Percentiles rank a stretch among this genome's conserved stretches.
phyloP scores from a whole-genome alignment of 1,140 invertebrate genomes.

The Trichonephila clavata region DNA sequence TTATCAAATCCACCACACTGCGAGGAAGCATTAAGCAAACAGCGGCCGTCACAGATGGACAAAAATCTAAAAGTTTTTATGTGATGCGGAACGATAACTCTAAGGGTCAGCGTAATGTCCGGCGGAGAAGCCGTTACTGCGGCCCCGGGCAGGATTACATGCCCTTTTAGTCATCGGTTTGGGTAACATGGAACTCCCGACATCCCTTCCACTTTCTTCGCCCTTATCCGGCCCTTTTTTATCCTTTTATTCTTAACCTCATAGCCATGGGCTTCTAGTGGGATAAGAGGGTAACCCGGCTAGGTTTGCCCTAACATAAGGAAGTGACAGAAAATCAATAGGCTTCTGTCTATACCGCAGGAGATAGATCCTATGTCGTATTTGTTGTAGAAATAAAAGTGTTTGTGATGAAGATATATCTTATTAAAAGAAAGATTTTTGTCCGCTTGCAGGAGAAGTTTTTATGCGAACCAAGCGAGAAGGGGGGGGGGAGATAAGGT shows the following conservation, averaged over 20 bases:
- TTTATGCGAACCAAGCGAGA: constrained; percentile 18
- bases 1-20: constrained; percentile 4
- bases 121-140: constrained; percentile 39
- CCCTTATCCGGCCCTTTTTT: constrained; percentile 61
- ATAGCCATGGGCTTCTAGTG: constrained; percentile 48
- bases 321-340: constrained; percentile 71
- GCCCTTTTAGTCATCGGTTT: constrained; percentile 61
- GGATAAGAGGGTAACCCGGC: constrained; percentile 67
- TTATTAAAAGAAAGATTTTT: constrained; percentile 58
- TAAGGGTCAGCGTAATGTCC: constrained; percentile 56
- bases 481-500: neutral
- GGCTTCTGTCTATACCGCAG: constrained; percentile 15
- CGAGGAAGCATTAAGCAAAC: constrained; percentile 33
- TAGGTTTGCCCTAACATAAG: constrained; percentile 64
- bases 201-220: constrained; percentile 12
- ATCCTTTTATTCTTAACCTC: constrained; percentile 58
- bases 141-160: constrained; percentile 64
- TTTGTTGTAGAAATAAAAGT: constrained; percentile 75
- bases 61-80: constrained; percentile 57
- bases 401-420: constrained; percentile 72
- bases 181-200: constrained; percentile 11
- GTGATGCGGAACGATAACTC: constrained; percentile 53
- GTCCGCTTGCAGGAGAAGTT: constrained; percentile 12
- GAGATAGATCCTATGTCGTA: constrained; percentile 41
- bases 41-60: constrained; percentile 20